Evolutionary conservation across 1,140 invertebrate species (phyloP).

Genomic region (Galleria mellonella): DNA sequence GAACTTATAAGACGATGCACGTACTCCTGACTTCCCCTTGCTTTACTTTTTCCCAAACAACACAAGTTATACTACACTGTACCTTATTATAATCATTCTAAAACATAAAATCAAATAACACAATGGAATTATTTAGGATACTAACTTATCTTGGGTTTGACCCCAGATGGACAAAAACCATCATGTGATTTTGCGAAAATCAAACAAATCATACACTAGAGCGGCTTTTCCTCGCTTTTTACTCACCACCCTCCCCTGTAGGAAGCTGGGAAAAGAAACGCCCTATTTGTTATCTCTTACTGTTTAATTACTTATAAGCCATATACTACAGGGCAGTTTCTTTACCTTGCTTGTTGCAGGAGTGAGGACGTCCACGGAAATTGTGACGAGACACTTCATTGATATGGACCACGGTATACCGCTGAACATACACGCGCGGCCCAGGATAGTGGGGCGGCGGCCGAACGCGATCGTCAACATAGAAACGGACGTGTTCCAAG

Average conservation of each 20-base stretch:
- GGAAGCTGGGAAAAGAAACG: slow-evolving; percentile 70
- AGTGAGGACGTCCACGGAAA: slow-evolving; percentile 56
- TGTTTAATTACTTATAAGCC: background rate
- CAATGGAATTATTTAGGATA: no score
- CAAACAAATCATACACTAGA: no score
- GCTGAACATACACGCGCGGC: slow-evolving; percentile 52
- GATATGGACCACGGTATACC: slow-evolving; percentile 60
- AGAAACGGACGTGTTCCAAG: slow-evolving; percentile 64
- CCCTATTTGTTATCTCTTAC: slow-evolving; percentile 15
- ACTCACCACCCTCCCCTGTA: slow-evolving; percentile 46
- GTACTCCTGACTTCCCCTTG: no score
- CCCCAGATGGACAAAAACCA: no score
- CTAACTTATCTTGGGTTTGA: no score
- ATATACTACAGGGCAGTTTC: slow-evolving; percentile 53
- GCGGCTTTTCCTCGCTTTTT: slow-evolving; percentile 70
- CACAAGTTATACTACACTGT: no score
- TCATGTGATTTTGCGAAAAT: no score
- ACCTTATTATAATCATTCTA: no score
- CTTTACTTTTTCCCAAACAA: no score
- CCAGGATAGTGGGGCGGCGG: slow-evolving; percentile 44
- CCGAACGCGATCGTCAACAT: slow-evolving; percentile 60
- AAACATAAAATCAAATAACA: no score
- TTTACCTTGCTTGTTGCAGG: slow-evolving; percentile 70
- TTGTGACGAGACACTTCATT: slow-evolving; percentile 58
- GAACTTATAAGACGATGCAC: no score